Evolutionary conservation across 2,113 vertebrate species (phyloP).

Genomic region (Anarhynchus alexandrinus): DNA sequence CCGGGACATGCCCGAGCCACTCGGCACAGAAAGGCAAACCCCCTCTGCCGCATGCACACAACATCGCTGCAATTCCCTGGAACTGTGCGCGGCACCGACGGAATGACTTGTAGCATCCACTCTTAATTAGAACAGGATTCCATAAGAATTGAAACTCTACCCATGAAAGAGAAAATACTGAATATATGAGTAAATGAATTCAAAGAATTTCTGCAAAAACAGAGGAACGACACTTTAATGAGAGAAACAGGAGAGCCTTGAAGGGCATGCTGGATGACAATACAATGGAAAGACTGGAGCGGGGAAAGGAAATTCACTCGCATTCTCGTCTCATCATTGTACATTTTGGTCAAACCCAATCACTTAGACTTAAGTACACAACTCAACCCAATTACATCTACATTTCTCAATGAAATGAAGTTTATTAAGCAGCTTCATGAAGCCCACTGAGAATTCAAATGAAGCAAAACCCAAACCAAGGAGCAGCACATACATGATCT

Average conservation of each 20-base stretch:
- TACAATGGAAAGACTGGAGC: neutral
- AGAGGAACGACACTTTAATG: neutral
- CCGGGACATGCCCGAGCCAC: neutral
- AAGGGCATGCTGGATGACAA: neutral
- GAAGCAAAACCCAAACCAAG: neutral
- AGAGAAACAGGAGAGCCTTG: neutral
- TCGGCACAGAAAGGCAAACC: fast-evolving
- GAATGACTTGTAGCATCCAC: too few relatives aligned
- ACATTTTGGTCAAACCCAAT: neutral
- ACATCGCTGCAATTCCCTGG: neutral
- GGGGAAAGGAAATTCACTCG: neutral
- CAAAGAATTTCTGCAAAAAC: neutral
- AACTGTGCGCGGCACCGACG: fast-evolving
- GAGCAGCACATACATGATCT: neutral
- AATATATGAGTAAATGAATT: neutral
- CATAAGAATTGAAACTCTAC: neutral
- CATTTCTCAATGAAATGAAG: neutral
- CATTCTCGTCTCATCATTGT: neutral
- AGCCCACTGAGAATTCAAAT: neutral
- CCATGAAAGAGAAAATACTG: neutral
- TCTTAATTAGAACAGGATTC: neutral
- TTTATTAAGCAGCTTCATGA: neutral
- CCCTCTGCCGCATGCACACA: fast-evolving
- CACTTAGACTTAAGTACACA: neutral
- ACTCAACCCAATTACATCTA: neutral